A percentile compares a stretch with the other conserved stretches of the same genome.
Conservation (phyloP, 2,113 vertebrate genomes). For the Rafetus swinhoei region DNA sequence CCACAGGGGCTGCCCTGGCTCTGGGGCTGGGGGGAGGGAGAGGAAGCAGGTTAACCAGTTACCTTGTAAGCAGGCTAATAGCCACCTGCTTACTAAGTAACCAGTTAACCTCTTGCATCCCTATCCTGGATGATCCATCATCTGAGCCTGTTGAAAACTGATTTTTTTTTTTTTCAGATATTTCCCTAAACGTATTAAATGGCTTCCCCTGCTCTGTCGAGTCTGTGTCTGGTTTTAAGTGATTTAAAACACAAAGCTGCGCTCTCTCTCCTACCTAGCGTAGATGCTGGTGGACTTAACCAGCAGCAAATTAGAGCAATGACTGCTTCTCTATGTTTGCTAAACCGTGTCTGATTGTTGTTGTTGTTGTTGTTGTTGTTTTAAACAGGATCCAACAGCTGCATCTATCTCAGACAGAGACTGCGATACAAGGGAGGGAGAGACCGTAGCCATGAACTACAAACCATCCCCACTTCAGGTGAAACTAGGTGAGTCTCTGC, state of each 20-base stretch:
- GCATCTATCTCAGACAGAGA: conserved; percentile 88
- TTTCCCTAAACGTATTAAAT: not conserved
- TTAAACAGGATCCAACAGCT: conserved; percentile 88
- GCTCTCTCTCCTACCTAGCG: not conserved
- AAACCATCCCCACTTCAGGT: conserved; percentile 96
- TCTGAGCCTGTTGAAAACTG: not conserved
- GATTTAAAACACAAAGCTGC: rapidly evolving
- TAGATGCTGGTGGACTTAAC: rapidly evolving
- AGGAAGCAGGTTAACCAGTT: too few relatives aligned
- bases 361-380: conserved; percentile 42
- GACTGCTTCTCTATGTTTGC: not conserved
- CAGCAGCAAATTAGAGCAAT: not conserved
- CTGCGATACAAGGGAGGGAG: conserved; percentile 88
- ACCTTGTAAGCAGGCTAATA: too few relatives aligned
- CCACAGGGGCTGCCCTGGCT: too few relatives aligned
- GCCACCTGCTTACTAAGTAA: too few relatives aligned
- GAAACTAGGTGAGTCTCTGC: conserved; percentile 90
- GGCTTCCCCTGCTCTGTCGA: not conserved
- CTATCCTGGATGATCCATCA: not conserved
- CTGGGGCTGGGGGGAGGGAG: too few relatives aligned
- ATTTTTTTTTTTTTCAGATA: rapidly evolving
- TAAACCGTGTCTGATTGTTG: conserved; percentile 18
- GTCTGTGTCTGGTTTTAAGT: not conserved
- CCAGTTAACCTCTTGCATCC: too few relatives aligned
- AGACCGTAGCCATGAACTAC: conserved; percentile 95